phyloP scores from a whole-genome alignment of 2,888 invertebrate genomes.

The Cheilosia impressa region DNA sequence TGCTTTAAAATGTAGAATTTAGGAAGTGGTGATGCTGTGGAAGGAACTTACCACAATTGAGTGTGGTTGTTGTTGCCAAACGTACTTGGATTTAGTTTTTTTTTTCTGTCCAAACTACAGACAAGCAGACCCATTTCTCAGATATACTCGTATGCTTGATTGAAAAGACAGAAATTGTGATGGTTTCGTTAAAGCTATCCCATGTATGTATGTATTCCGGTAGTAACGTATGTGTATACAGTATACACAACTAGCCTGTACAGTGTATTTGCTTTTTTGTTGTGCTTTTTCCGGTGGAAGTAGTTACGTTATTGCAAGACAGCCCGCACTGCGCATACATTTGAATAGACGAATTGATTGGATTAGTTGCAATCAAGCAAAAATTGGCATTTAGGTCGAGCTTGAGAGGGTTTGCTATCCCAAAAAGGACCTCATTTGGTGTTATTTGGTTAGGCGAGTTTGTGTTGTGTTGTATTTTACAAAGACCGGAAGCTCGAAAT shows the following conservation, averaged over 20 bases:
- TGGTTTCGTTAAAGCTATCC: constrained; percentile 13
- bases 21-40: constrained; percentile 34
- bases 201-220: neutral
- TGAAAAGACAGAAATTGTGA: constrained; percentile 33
- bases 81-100: constrained; percentile 23
- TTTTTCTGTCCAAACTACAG: neutral
- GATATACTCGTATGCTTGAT: constrained; percentile 27
- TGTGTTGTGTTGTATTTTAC: neutral
- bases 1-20: neutral
- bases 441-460: neutral
- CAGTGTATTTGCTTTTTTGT: constrained; percentile 11
- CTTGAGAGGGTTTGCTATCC: neutral
- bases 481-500: neutral
- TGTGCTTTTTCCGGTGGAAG: neutral
- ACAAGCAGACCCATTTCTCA: constrained; percentile 4
- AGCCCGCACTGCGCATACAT: neutral
- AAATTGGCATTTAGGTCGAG: constrained; percentile 17
- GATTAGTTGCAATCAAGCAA: constrained; percentile 39
- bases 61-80: constrained; percentile 23
- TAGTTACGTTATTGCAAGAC: neutral
- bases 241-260: constrained; percentile 4
- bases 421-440: neutral
- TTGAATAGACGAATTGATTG: constrained; percentile 45
- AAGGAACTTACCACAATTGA: constrained; percentile 17
- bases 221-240: neutral